phyloP scores from a whole-genome alignment of 1,140 invertebrate genomes.

The Mya arenaria region DNA sequence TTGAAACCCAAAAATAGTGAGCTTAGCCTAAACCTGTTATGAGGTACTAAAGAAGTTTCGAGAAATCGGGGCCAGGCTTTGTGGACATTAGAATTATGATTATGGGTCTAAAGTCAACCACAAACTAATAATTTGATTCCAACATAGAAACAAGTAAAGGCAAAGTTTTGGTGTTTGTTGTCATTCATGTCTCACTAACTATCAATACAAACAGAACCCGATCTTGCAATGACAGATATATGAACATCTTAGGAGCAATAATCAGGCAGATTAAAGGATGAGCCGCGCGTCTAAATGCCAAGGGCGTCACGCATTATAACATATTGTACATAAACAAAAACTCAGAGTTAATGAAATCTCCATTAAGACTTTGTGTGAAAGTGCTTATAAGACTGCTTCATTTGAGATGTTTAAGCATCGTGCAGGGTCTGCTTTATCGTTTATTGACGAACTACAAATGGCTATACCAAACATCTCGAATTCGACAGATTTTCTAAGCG shows the following conservation, averaged over 20 bases:
- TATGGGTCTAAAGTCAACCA: too few species aligned
- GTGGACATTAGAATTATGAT: too few species aligned
- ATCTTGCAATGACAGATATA: slow-evolving; percentile 4
- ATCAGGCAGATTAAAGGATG: slow-evolving; percentile 17
- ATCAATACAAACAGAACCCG: neutral
- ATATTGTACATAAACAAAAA: slow-evolving; percentile 38
- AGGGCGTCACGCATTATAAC: slow-evolving; percentile 22
- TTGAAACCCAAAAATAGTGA: too few species aligned
- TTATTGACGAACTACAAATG: neutral
- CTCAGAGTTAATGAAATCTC: slow-evolving; percentile 29
- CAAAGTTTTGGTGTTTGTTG: neutral
- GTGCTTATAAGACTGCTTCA: slow-evolving; percentile 29
- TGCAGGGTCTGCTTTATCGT: slow-evolving; percentile 17
- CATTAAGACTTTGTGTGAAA: slow-evolving; percentile 35
- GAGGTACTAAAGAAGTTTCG: too few species aligned
- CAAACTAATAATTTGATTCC: too few species aligned
- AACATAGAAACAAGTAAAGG: too few species aligned
- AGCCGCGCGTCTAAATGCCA: neutral
- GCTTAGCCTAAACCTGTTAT: too few species aligned
- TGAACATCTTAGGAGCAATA: neutral
- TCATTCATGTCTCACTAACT: slow-evolving; percentile 10
- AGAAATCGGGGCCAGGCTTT: too few species aligned
- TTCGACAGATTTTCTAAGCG: neutral
- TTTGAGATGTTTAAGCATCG: slow-evolving; percentile 36
- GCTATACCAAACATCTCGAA: neutral